Evolutionary conservation across 2,113 vertebrate genomes (phyloP).

Genomic region (Brachyhypopomus gauderio): DNA sequence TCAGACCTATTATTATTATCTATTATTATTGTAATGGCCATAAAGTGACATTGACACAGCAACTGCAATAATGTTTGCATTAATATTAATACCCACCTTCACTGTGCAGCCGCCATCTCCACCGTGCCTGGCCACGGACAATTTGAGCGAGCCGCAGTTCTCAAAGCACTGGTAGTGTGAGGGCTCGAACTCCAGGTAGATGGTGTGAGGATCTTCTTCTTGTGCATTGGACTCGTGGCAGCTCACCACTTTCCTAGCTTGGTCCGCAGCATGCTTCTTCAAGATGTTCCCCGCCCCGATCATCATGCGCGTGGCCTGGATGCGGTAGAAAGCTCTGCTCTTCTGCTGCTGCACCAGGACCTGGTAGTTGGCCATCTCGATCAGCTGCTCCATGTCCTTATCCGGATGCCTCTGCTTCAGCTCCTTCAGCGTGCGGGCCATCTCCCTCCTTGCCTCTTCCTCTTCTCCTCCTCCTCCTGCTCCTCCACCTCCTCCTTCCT

Average conservation of each 20-base stretch:
- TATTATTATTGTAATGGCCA: conserved; percentile 9
- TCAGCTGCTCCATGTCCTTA: conserved; percentile 84
- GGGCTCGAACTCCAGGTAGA: conserved; percentile 80
- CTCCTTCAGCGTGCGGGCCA: conserved; percentile 82
- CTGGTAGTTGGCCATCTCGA: conserved; percentile 86
- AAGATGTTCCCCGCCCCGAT: conserved; percentile 84
- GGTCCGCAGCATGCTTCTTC: conserved; percentile 83
- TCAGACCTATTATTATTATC: too few relatives aligned
- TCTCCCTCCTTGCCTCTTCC: conserved; percentile 77
- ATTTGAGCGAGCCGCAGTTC: conserved; percentile 81
- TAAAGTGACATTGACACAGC: conserved; percentile 9
- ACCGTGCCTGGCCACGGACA: conserved; percentile 74
- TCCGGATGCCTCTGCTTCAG: conserved; percentile 81
- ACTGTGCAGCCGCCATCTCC: conserved; percentile 77
- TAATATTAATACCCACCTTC: conserved; percentile 64
- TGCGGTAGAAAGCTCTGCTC: conserved; percentile 84
- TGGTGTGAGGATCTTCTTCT: conserved; percentile 78
- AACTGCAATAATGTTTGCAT: conserved; percentile 15
- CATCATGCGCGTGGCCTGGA: conserved; percentile 86
- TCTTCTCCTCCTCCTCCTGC: conserved; percentile 74
- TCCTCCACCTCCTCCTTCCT: conserved; percentile 66
- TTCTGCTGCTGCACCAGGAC: conserved; percentile 83
- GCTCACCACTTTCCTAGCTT: conserved; percentile 81
- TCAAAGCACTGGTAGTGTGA: conserved; percentile 84
- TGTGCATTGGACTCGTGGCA: conserved; percentile 76